Evolutionary conservation across 2,113 vertebrate species (phyloP), one percentile per base, ranked within the genome.

Genomic region (Scolopax mira): DNA sequence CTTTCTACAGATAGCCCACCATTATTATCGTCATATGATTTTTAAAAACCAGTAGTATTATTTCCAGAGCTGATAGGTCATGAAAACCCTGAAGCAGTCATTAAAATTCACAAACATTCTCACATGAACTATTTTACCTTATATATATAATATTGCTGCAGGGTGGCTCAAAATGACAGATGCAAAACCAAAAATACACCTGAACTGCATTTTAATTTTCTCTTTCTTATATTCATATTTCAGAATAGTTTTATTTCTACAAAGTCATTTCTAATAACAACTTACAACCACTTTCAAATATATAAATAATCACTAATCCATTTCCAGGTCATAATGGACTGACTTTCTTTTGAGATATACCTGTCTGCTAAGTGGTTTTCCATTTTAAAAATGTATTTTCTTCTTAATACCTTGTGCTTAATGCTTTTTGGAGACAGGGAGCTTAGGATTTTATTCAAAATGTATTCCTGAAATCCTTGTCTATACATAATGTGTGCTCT

Each of bases 31-130:
- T 67, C 82, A 69, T 61, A 85, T 9, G 27, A 64, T 58, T 90
- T 87, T 69, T 84, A 73, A 51, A 84, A 88, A 70, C 35, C 41
- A 75, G 70, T 39, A 61, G 39, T 33, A 60, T 80, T 95, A 70
- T 73, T 85, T 89, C 77, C 82, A 91, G 79, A 96, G 46, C 41
- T 72, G 75, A 71, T 81, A 92, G 95, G 95, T 93, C 90, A 94
- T 39, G 52, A 84, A 96, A 95, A 58, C 91, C 91, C 92, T 61
- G 87, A 58, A 95, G 90, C 81, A 35, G 41, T 95, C 93, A 85
- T 97, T 94, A 96, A 96, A 97, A 97, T 96, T 95, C 93, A 91
- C 51, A 96, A 83, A 67, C 37, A 86, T 86, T 91, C 75, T 91
- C 78, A 73, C 72, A 73, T 57, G 57, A 92, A 91, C 69, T 91